A percentile compares a stretch with the other conserved stretches of the same genome.
phyloP scores from a whole-genome alignment of 2,113 vertebrate genomes.

The Steatornis caripensis region DNA sequence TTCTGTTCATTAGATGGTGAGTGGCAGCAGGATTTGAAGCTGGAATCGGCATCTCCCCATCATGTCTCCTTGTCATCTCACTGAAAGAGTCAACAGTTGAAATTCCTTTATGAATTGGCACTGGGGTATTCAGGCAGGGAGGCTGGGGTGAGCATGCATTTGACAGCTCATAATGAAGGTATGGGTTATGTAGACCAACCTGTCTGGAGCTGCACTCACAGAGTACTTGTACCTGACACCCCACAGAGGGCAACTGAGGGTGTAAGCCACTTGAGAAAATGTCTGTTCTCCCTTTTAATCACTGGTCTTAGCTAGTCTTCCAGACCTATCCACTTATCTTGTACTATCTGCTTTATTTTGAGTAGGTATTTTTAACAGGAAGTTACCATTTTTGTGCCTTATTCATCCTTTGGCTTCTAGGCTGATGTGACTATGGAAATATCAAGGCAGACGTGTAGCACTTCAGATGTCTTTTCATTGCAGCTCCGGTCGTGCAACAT shows the following conservation, averaged over 20 bases:
- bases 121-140: neutral
- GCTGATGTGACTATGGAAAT: neutral
- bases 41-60: neutral
- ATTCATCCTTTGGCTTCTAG: neutral
- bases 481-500: neutral
- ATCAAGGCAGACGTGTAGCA: neutral
- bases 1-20: neutral
- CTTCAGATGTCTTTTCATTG: neutral
- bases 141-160: neutral
- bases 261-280: neutral
- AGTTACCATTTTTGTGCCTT: neutral
- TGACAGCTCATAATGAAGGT: neutral
- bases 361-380: neutral
- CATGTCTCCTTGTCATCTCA: neutral
- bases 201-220: neutral
- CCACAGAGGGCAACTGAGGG: neutral
- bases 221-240: neutral
- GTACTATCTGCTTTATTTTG: neutral
- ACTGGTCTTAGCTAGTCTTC: neutral
- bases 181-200: neutral
- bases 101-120: neutral
- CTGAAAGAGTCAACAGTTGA: neutral
- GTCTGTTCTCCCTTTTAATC: neutral
- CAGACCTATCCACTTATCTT: neutral
- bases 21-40: neutral